Evolutionary conservation across 2,888 invertebrate species (phyloP), one percentile per base, ranked within the genome.

Genomic region (Portevinia maculata): DNA sequence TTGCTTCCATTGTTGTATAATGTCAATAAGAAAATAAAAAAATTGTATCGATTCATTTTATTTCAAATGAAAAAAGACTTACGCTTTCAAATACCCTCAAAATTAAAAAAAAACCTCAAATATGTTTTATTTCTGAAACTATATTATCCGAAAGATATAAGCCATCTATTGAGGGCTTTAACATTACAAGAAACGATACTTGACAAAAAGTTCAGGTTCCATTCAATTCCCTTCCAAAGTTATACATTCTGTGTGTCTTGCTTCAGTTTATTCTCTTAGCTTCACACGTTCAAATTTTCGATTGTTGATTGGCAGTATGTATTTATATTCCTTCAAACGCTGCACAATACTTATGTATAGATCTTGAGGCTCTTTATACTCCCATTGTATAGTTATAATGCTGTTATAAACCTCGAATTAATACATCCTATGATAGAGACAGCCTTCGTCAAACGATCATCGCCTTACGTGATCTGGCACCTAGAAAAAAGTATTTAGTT

Each of bases 251-350:
- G 52, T 37, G 17, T 64, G 50, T 28, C 5, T 50, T 13, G 62
- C 19, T 24, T 11, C 34, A 13, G 48, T 62, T 37, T 17, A 19
- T 30, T 9, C 21, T 11, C 13, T n/a, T 13, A 62, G 28, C 6
- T 6, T 13, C 4, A 28, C 50, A 13, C 30, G 50, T 15, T 50
- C 50, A 44, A 15, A 17, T 19, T 5, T 17, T 5, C 46, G 41
- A 28, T 41, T 28, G 15, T 13, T 11, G 8, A 15, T 65, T 13
- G 52, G 41, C 41, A 52, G 52, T 15, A 67, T 67, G 52, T 15
- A 67, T 67, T 34, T 67, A 67, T 21, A 46, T 67, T 15, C 30
- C 44, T 3, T 44, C 44, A 30, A 46, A 44, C 13, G 64, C 37
- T 11, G 64, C 37, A 28, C 64, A 19, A 9, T 1, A 28, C 1